Evolutionary conservation across 2,113 vertebrate species (phyloP), one percentile per base, ranked within the genome.

Genomic region (Aspidoscelis tigris): DNA sequence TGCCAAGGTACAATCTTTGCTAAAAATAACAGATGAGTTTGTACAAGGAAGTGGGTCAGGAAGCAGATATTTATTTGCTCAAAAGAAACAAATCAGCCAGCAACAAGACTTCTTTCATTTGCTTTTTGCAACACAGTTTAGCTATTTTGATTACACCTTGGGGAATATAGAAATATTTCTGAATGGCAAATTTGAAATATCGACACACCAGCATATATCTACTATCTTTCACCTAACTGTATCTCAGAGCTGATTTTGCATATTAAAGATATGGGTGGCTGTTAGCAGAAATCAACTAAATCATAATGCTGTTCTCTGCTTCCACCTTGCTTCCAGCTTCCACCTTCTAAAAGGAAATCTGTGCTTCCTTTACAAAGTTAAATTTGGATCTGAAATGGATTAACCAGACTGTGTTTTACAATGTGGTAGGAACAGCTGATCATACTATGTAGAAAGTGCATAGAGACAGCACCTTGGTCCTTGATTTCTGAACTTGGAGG

Each of bases 401-500:
- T 93, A 94, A 94, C 91, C 8, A 21, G 73, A 22, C 77, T 2
- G 81, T 22, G 7, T 94, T 88, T 94, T 96, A 85, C 94, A 92
- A 91, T 92, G 85, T 84, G 87, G 85, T 92, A n/a, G 7, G 16
- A 10, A 18, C 70, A 65, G 61, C 50, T 74, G 95, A 90, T 91
- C 90, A 93, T 90, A 72, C 91, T 94, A 92, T 89, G 58, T 85
- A 93, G 88, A 86, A 96, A 93, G 93, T 44, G 84, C 93, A 74
- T 64, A 83, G 90, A 93, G 90, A 85, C 88, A 93, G n/a, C 44
- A 66, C 76, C 76, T 91, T 88, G 92, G 88, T 87, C 86, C 90
- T 79, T 1, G 0, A 16, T 93, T 93, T 91, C 91, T 91, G 93
- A 95, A 95, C 91, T 95, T 94, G 1, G 75, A 94, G 92, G 81